Evolutionary conservation across 2,113 vertebrate species (phyloP), one percentile per base, ranked within the genome.

Genomic region (Oophaga pumilio): DNA sequence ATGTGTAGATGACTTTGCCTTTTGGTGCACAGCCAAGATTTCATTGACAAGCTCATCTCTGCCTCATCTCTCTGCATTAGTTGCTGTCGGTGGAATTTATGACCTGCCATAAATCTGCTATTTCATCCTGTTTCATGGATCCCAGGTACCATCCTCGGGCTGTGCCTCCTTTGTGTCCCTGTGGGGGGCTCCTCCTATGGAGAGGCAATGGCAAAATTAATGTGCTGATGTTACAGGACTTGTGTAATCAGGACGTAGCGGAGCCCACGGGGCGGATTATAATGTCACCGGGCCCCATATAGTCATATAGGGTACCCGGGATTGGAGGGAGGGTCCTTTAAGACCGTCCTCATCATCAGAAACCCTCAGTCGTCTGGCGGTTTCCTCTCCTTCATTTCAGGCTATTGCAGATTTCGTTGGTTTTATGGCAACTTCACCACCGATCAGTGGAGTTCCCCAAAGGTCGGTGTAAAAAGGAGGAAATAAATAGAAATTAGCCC

Each of bases 391-490:
- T n/a, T 33, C 28, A 62, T 17, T 33, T 22, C 17, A 18, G 17
- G 18, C 8, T 43, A 8, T 49, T 81, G 28, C 43, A 5, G 66
- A 68, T 8, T 8, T 62, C 9, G 2, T 81, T 62, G 56, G 12
- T 43, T 28, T 81, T 18, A 43, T 24, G 74, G 53, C 9, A 12
- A 2, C 13, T 60, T 62, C 60, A 62, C 28, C 56, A 15, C 49
- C 13, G n/a, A 78, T 78, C 15, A 81, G 18, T 12, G 15, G n/a
- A 86, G 68, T 87, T 87, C 59, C 57, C 78, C 79, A 82, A 49
- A 87, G 50, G 80, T 43, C 73, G 13, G 50, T 60, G 64, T 82
- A n/a, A 86, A 86, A 86, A 86, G 49, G 53, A 64, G 68, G 86
- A 87, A 87, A 87, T 74, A 52, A 43, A 73, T 49, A 24, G 22